Percentiles rank a stretch among this genome's conserved stretches.
Evolutionary conservation across 2,113 vertebrate species (phyloP).

Genomic region (Poicephalus meyeri): DNA sequence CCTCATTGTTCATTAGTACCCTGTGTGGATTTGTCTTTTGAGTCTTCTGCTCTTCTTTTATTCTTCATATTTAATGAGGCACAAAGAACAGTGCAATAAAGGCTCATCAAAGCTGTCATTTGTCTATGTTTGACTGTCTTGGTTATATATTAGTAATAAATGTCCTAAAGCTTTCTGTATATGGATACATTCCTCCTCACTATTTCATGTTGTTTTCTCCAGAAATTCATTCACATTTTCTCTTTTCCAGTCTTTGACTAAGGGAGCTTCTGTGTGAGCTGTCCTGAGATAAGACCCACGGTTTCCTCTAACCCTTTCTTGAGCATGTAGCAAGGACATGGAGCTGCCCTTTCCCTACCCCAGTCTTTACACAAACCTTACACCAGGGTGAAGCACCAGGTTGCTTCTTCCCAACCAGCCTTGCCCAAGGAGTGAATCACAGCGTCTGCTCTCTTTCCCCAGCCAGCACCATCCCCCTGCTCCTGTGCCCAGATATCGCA

Average conservation of each 20-base stretch:
- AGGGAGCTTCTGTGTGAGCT: neutral
- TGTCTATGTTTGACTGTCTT: slow-evolving; percentile 21
- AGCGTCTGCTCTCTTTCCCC: rapidly evolving
- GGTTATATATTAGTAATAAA: slow-evolving; percentile 41
- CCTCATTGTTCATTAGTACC: neutral
- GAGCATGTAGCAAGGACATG: rapidly evolving
- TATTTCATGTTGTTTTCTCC: neutral
- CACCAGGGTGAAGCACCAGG: neutral
- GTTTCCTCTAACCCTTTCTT: neutral
- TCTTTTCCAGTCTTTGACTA: neutral
- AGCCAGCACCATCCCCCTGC: neutral
- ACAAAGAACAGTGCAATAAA: slow-evolving; percentile 40
- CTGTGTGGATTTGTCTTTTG: slow-evolving; percentile 33
- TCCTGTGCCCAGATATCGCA: rapidly evolving
- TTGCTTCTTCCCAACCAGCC: neutral
- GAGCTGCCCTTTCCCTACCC: neutral
- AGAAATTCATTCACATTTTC: neutral
- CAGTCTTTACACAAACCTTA: neutral
- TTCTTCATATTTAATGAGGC: slow-evolving; percentile 66
- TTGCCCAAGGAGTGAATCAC: neutral
- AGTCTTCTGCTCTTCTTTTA: slow-evolving; percentile 36
- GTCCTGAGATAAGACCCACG: rapidly evolving
- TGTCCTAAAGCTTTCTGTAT: neutral
- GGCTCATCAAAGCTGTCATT: slow-evolving; percentile 52
- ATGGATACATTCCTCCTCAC: neutral